Evolutionary conservation across 2,113 vertebrate species (phyloP).

Genomic region (Cinclus mexicanus): DNA sequence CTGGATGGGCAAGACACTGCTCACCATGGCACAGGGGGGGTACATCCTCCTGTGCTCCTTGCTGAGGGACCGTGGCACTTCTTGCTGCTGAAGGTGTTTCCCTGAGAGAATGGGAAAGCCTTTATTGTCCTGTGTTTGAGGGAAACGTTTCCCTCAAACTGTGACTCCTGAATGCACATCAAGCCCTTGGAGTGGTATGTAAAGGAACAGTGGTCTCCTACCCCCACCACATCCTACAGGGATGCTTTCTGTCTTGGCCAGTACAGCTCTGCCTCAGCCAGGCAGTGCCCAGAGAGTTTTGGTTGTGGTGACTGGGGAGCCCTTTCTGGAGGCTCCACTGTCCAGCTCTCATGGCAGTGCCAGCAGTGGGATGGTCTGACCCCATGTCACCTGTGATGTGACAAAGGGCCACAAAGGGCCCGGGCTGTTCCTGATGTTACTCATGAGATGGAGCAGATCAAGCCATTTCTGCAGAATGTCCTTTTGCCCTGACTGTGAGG

Average conservation of each 20-base stretch:
- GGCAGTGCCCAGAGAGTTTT: accelerated
- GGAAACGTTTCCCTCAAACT: background rate
- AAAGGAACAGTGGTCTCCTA: background rate
- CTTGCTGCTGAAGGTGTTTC: background rate
- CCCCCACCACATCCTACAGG: background rate
- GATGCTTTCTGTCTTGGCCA: background rate
- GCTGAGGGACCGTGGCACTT: background rate
- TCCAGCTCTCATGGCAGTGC: background rate
- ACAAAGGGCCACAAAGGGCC: accelerated
- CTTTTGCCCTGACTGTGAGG: background rate
- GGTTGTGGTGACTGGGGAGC: accelerated
- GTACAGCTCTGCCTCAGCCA: background rate
- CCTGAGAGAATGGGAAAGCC: background rate
- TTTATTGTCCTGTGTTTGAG: background rate
- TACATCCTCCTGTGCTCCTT: accelerated
- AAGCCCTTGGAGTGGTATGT: background rate
- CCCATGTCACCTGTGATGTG: background rate
- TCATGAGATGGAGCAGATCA: background rate
- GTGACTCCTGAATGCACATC: too few species aligned
- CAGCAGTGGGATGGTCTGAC: background rate
- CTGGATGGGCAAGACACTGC: background rate
- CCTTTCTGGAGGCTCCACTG: background rate
- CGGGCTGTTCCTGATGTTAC: accelerated
- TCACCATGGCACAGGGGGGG: accelerated
- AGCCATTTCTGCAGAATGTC: background rate